Evolutionary conservation across 1,140 invertebrate genomes (phyloP).

Genomic region (Formica selysi): DNA sequence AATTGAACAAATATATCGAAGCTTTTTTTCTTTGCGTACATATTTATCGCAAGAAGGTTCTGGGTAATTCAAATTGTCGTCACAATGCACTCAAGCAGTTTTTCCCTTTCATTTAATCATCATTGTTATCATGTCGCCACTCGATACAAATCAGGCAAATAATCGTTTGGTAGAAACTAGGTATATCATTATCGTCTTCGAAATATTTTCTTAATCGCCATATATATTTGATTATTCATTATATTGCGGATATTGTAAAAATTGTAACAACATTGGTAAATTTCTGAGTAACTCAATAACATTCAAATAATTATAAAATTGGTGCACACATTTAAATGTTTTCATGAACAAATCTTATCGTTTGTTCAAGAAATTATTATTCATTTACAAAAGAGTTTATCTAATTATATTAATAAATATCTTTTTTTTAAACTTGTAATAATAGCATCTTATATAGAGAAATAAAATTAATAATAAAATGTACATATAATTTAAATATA

Average conservation of each 20-base stretch:
- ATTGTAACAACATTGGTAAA: background rate
- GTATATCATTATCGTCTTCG: conserved; percentile 52
- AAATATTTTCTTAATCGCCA: background rate
- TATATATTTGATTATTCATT: background rate
- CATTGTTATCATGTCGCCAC: conserved; percentile 48
- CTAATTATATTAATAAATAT: background rate
- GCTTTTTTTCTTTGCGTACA: background rate
- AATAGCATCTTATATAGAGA: background rate
- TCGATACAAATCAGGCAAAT: background rate
- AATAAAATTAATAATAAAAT: background rate
- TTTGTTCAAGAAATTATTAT: conserved; percentile 14
- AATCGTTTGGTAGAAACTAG: background rate
- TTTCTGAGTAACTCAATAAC: background rate
- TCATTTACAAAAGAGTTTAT: background rate
- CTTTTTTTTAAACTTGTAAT: background rate
- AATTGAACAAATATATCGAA: background rate
- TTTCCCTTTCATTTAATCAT: conserved; percentile 65
- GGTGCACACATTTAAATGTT: background rate
- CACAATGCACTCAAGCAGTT: conserved; percentile 81
- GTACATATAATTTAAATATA: background rate
- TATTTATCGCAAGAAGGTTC: conserved; percentile 61
- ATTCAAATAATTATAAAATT: background rate
- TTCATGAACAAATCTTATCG: background rate
- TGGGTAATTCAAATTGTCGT: conserved; percentile 77
- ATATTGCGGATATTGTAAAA: background rate